Conservation (phyloP, 2,797 vertebrate genomes). For the Pseudochirops corinnae region DNA sequence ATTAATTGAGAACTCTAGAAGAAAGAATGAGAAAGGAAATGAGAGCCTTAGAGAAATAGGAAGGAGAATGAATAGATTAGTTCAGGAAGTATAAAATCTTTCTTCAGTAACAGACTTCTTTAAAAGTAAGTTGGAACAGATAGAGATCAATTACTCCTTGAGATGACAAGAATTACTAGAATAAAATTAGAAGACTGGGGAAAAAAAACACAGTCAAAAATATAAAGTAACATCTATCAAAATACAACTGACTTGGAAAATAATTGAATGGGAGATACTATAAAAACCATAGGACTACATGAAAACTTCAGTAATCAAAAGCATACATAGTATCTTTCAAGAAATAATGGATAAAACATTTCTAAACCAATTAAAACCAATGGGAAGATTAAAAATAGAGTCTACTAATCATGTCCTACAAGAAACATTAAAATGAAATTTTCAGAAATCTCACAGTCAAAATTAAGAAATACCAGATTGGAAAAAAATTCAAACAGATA, state of each 20-base stretch:
- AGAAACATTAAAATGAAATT: neutral
- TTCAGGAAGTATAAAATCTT: neutral
- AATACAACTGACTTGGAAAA: neutral
- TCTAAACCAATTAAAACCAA: neutral
- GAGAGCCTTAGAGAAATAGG: neutral
- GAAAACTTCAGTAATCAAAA: neutral
- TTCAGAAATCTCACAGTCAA: neutral
- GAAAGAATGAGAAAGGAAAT: neutral
- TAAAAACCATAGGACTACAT: neutral
- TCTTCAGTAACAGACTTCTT: neutral
- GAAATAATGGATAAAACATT: neutral
- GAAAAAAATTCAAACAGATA: neutral
- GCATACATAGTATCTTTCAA: neutral
- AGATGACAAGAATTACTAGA: neutral
- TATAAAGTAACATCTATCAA: neutral
- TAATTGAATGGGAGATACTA: neutral
- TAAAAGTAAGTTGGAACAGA: neutral
- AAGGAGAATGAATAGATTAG: neutral
- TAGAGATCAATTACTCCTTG: neutral
- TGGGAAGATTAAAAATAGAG: neutral
- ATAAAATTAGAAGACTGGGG: neutral
- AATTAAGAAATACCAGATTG: neutral
- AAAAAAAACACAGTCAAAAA: neutral
- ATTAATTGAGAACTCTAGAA: neutral
- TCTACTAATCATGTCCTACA: neutral